Evolutionary conservation across 1,140 invertebrate species (phyloP).

Genomic region (Teleopsis dalmanni): DNA sequence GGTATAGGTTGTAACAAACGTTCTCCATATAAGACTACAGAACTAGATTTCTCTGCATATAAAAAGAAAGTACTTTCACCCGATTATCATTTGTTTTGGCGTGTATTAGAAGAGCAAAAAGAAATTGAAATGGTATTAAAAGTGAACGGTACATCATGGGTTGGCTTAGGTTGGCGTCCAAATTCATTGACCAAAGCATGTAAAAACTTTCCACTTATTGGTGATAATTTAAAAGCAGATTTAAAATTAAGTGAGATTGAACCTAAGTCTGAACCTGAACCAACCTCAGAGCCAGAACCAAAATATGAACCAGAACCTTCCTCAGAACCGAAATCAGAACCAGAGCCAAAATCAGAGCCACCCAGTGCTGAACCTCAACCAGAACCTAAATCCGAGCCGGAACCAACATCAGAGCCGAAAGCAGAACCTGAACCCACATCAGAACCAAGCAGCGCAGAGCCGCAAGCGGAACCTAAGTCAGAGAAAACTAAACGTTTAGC

Average conservation of each 20-base stretch:
- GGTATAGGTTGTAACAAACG: conserved; percentile 69
- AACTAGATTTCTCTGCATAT: conserved; percentile 61
- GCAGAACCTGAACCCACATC: conserved; percentile 35
- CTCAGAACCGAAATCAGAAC: conserved; percentile 30
- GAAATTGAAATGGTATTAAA: conserved; percentile 80
- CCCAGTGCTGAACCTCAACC: conserved; percentile 33
- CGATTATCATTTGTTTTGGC: conserved; percentile 73
- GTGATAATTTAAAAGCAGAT: conserved; percentile 43
- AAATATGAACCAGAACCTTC: conserved; percentile 30
- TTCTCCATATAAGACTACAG: conserved; percentile 56
- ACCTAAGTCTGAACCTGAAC: conserved; percentile 33
- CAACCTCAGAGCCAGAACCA: conserved; percentile 38
- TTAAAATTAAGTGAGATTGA: conserved; percentile 23
- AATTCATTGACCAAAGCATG: conserved; percentile 61
- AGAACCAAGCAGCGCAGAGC: conserved; percentile 35
- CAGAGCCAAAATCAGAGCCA: conserved; percentile 41
- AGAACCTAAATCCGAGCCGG: conserved; percentile 27
- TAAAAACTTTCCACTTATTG: conserved; percentile 65
- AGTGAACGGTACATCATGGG: conserved; percentile 77
- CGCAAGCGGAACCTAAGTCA: conserved; percentile 26
- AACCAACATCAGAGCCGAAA: conserved; percentile 28
- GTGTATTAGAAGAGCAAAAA: conserved; percentile 65
- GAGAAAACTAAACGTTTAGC: conserved; percentile 48
- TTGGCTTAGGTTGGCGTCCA: conserved; percentile 79
- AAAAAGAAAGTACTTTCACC: conserved; percentile 61